phyloP scores from a whole-genome alignment of 2,113 vertebrate genomes.

The Sphaerodactylus townsendi region DNA sequence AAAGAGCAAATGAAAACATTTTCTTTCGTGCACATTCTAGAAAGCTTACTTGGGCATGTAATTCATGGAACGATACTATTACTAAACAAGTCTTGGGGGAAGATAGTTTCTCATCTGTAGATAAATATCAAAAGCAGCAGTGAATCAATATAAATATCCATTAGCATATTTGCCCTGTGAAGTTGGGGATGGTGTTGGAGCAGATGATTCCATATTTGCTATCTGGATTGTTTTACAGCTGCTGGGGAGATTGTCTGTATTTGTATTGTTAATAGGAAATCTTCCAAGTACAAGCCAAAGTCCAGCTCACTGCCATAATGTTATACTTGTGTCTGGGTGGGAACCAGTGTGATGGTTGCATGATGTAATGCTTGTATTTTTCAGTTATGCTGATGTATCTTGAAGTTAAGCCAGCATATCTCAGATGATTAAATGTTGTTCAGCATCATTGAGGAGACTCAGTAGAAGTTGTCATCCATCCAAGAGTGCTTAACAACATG shows the following conservation, averaged over 20 bases:
- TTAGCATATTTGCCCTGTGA: slow-evolving; percentile 21
- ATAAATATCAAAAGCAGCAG: slow-evolving; percentile 24
- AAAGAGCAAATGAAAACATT: too few species aligned
- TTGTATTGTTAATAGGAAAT: slow-evolving; percentile 5
- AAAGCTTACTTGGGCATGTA: slow-evolving; percentile 16
- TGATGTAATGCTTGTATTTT: too few species aligned
- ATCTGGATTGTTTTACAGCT: slow-evolving; percentile 21
- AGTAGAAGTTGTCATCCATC: neutral
- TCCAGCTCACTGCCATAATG: neutral
- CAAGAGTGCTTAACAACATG: neutral
- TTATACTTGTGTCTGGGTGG: too few species aligned
- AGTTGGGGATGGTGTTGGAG: slow-evolving; percentile 5
- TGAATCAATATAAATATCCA: slow-evolving; percentile 24
- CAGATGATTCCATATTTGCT: slow-evolving; percentile 26
- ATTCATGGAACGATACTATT: slow-evolving; percentile 33
- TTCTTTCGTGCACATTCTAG: neutral
- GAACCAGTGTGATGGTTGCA: too few species aligned
- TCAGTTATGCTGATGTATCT: too few species aligned
- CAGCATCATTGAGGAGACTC: neutral
- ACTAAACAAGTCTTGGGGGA: neutral
- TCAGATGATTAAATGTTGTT: neutral
- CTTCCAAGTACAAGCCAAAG: neutral
- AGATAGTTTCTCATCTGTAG: slow-evolving; percentile 31
- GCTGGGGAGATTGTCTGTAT: slow-evolving; percentile 6
- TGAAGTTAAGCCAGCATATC: too few species aligned